Conservation (phyloP, 2,888 invertebrate species). For the Epirrita christyi region DNA sequence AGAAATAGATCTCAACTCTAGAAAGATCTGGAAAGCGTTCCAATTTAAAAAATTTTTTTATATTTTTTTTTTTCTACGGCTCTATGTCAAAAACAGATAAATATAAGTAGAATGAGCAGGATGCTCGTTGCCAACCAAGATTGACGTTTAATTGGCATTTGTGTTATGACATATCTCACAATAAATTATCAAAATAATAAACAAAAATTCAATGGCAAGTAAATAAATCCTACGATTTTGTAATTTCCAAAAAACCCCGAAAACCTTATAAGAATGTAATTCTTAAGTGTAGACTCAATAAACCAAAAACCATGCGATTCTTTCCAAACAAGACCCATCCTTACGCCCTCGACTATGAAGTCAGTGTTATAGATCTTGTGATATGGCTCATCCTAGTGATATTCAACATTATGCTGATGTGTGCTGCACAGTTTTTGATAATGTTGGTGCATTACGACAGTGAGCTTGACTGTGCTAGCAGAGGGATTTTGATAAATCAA, state of each 20-base stretch:
- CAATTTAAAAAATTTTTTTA: no score
- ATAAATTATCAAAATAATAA: no score
- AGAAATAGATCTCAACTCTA: no score
- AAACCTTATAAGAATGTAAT: background rate
- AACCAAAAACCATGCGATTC: constrained; percentile 45
- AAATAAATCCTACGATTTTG: background rate
- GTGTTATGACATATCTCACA: no score
- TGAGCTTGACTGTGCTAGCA: constrained; percentile 59
- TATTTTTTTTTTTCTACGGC: no score
- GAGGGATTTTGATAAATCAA: constrained; percentile 49
- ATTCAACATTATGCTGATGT: constrained; percentile 60
- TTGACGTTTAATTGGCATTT: no score
- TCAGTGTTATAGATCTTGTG: constrained; percentile 51
- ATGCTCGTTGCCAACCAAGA: no score
- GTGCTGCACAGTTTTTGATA: constrained; percentile 54
- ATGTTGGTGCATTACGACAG: constrained; percentile 46
- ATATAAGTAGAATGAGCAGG: no score
- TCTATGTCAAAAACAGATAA: no score
- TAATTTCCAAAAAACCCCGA: background rate
- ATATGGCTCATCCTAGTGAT: constrained; percentile 51
- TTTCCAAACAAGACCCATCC: constrained; percentile 51
- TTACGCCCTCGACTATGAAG: constrained; percentile 48
- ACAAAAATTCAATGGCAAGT: no score
- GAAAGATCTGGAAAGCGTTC: no score
- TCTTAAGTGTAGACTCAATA: background rate